Percentiles rank a stretch among this genome's conserved stretches.
Evolutionary conservation across 2,888 invertebrate species (phyloP).

Genomic region (Eretmocerus hayati): DNA sequence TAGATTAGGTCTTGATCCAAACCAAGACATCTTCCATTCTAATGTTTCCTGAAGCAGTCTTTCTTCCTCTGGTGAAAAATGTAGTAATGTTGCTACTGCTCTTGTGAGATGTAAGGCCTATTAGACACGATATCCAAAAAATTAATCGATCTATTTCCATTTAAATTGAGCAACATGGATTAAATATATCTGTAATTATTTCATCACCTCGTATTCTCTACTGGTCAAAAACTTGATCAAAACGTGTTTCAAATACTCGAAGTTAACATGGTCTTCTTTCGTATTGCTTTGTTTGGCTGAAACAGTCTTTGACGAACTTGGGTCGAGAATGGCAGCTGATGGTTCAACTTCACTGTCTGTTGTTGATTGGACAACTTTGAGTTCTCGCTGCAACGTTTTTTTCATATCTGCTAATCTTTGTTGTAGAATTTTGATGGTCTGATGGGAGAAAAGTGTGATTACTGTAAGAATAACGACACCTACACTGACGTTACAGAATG

Average conservation of each 20-base stretch:
- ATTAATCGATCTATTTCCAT: neutral
- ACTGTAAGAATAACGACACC: neutral
- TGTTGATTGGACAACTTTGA: slow-evolving; percentile 52
- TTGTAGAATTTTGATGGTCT: slow-evolving; percentile 83
- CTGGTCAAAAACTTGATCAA: slow-evolving; percentile 87
- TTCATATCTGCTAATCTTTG: slow-evolving; percentile 84
- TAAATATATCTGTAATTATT: neutral
- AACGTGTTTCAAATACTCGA: slow-evolving; percentile 86
- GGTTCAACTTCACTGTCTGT: slow-evolving; percentile 56
- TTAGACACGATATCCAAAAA: slow-evolving; percentile 30
- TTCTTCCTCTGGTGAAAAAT: slow-evolving; percentile 82
- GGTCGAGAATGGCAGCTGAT: slow-evolving; percentile 58
- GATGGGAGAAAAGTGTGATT: slow-evolving; percentile 25
- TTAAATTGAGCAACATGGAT: neutral
- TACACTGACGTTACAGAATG: neutral
- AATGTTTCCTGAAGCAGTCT: slow-evolving; percentile 72
- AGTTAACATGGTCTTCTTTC: slow-evolving; percentile 64
- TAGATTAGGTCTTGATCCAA: slow-evolving; percentile 56
- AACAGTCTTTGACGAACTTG: slow-evolving; percentile 52
- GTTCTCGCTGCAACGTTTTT: slow-evolving; percentile 82
- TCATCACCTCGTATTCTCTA: slow-evolving; percentile 61
- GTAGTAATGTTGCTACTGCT: slow-evolving; percentile 76
- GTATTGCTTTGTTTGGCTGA: slow-evolving; percentile 42
- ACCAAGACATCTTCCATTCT: slow-evolving; percentile 70
- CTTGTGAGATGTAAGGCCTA: slow-evolving; percentile 85